Evolutionary conservation across 2,113 vertebrate genomes (phyloP).

Genomic region (Anolis carolinensis): DNA sequence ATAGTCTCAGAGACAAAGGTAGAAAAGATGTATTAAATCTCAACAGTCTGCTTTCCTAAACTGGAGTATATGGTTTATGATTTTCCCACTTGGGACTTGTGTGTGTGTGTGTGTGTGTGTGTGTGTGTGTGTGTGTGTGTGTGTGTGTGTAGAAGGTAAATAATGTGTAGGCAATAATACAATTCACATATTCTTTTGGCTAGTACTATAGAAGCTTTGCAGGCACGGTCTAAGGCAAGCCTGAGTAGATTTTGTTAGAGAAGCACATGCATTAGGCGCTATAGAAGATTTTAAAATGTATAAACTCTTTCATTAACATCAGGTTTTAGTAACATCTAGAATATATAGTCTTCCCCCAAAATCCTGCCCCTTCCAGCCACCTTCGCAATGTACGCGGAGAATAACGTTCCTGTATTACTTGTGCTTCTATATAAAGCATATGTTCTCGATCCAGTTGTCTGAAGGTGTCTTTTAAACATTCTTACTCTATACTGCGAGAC

Average conservation of each 20-base stretch:
- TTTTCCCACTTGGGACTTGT: conserved; percentile 27
- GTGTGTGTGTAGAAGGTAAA: conserved; percentile 18
- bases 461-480: conserved; percentile 32
- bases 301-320: not conserved
- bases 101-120: conserved; percentile 4
- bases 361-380: not conserved
- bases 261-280: not conserved
- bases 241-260: not conserved
- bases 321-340: conserved; percentile 23
- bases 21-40: not conserved
- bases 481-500: conserved; percentile 25
- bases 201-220: not conserved
- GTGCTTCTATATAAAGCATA: conserved; percentile 35
- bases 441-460: conserved; percentile 30
- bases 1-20: not conserved
- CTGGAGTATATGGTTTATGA: not conserved
- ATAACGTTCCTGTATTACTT: conserved; percentile 24
- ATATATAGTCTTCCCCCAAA: not conserved
- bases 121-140: not conserved
- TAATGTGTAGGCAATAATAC: conserved; percentile 3
- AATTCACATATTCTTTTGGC: conserved; percentile 14
- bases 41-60: conserved; percentile 13
- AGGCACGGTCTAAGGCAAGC: not conserved
- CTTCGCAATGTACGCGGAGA: not conserved
- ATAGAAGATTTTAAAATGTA: not conserved